Base-by-base conservation (phyloP, 2,797 vertebrate genomes). In the Etheostoma perlongum region DNA sequence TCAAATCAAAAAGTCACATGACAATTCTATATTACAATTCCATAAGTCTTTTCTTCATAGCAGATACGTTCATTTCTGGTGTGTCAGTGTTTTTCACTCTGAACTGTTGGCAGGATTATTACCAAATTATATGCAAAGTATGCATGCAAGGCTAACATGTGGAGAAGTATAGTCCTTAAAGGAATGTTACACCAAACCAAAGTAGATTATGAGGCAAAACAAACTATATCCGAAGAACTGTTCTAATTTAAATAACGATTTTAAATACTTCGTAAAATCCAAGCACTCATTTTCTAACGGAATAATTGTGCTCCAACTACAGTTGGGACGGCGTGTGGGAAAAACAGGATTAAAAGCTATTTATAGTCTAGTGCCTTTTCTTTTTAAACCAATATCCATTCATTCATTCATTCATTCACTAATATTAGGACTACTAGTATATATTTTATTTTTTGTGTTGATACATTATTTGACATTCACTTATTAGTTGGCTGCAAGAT, bases 181-280 rank as follows among this genome's bases (percentile, higher is more conserved):
- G 59, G 60, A 40, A 57, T 59, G 72, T 67, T 5, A 46, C 65
- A 59, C n/a, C 58, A 67, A 82, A 67, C 21, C 5, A 47, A 69
- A 74, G 12, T 7, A 63, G 46, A 2, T 27, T 18, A 66, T 60
- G 27, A 44, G 19, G 33, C 6, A 52, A 73, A 46, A 74, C 11
- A 57, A 47, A 57, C 6, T 8, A 48, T 23, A 16, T 23, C 19
- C 8, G 27, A 5, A 21, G 2, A 4, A 11, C 1, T 53, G 2
- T 36, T 52, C 18, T 13, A n/a, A n/a, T 40, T 70, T 55, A 73
- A 77, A 75, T 54, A 65, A 57, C 9, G 60, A 71, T 67, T 51
- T 62, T 2, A 54, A 60, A 65, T 5, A n/a, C 1, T 36, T 18
- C 6, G 16, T 33, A 30, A 52, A 59, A 21, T 65, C 23, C 0